Conservation (phyloP, 2,888 invertebrate genomes). For the Apamea anceps region DNA sequence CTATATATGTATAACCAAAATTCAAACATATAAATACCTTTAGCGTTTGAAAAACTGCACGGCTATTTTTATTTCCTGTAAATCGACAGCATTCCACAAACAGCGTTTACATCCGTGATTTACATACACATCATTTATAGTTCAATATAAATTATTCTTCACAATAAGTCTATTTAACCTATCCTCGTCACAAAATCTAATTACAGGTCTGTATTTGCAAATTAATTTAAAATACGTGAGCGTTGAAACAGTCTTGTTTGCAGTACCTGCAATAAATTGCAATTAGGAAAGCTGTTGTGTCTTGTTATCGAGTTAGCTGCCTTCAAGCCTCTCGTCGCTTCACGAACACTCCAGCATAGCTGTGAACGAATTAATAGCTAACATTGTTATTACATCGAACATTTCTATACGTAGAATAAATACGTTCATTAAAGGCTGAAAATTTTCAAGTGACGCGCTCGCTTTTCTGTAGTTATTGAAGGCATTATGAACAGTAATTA, state of each 20-base stretch:
- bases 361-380: conserved; percentile 82
- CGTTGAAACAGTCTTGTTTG: conserved; percentile 87
- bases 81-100: not conserved
- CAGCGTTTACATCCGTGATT: too few relatives aligned
- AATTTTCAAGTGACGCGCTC: not conserved
- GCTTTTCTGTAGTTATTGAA: not conserved
- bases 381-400: conserved; percentile 71
- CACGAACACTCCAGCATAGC: conserved; percentile 79
- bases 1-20: not conserved
- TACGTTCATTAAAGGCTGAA: conserved; percentile 20
- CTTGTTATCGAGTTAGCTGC: conserved; percentile 90
- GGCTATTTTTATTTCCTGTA: too few relatives aligned
- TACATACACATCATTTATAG: not conserved
- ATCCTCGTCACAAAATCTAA: conserved; percentile 74
- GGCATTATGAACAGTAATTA: not conserved
- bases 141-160: not conserved
- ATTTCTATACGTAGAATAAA: conserved; percentile 43
- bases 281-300: conserved; percentile 89
- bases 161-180: conserved; percentile 55
- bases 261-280: conserved; percentile 90
- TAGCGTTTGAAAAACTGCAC: not conserved
- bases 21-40: not conserved
- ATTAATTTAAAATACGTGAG: conserved; percentile 90
- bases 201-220: conserved; percentile 84
- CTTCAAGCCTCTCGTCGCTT: conserved; percentile 81